Evolutionary conservation across 2,888 invertebrate species (phyloP).

Genomic region (Hyalella azteca): DNA sequence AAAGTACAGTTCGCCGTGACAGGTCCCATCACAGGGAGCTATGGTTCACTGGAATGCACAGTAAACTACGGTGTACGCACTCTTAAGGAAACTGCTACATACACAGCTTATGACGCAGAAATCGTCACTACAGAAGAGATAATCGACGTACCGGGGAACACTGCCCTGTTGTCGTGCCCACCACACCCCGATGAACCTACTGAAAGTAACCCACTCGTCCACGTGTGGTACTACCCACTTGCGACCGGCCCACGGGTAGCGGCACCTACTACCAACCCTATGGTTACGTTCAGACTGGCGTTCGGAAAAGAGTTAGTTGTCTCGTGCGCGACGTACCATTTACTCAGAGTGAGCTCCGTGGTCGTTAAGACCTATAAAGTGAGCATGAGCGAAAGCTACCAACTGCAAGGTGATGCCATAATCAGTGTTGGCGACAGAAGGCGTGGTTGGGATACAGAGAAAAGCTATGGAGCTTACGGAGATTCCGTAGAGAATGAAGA

Average conservation of each 20-base stretch:
- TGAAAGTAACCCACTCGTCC: slow-evolving; percentile 37
- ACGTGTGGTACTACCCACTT: slow-evolving; percentile 44
- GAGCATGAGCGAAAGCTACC: background rate
- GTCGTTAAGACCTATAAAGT: background rate
- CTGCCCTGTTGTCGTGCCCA: slow-evolving; percentile 37
- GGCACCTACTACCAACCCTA: slow-evolving; percentile 25
- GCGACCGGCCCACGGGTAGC: slow-evolving; percentile 5
- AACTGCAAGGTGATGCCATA: background rate
- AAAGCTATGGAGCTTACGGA: slow-evolving; percentile 20
- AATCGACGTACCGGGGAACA: background rate
- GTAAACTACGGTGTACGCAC: slow-evolving; percentile 27
- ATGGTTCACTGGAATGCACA: slow-evolving; percentile 40
- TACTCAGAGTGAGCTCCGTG: background rate
- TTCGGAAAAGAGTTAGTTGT: background rate
- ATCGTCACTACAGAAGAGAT: slow-evolving; percentile 7
- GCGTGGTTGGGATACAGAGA: background rate
- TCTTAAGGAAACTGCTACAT: slow-evolving; percentile 23
- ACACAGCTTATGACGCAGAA: slow-evolving; percentile 16
- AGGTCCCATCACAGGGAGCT: slow-evolving; percentile 38
- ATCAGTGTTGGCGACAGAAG: background rate
- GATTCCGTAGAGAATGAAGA: background rate
- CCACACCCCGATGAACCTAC: background rate
- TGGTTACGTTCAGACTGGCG: slow-evolving; percentile 21
- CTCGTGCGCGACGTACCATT: slow-evolving; percentile 32
- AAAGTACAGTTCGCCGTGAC: slow-evolving; percentile 40